Percentiles rank a stretch among this genome's conserved stretches.
phyloP scores from a whole-genome alignment of 2,888 invertebrate genomes.

The Neocrepidodera transversa region DNA sequence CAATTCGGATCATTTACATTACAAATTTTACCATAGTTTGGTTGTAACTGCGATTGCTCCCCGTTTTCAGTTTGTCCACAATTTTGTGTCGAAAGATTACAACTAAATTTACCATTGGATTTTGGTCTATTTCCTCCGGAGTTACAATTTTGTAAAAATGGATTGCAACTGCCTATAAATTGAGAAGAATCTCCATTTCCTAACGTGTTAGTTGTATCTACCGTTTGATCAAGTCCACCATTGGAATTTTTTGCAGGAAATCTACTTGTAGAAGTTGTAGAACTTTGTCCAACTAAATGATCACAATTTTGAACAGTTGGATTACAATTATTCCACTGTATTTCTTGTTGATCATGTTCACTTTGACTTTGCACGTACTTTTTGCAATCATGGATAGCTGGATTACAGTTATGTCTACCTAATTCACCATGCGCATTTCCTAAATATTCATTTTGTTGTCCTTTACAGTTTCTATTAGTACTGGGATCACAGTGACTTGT shows the following conservation, averaged over 20 bases:
- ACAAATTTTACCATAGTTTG: constrained; percentile 43
- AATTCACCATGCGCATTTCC: background rate
- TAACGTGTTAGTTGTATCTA: background rate
- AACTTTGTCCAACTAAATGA: background rate
- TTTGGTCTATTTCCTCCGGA: background rate
- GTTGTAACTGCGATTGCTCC: background rate
- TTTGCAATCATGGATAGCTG: constrained; percentile 15
- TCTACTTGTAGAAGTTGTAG: background rate
- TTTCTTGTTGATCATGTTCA: background rate
- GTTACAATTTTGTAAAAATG: background rate
- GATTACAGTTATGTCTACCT: constrained; percentile 10
- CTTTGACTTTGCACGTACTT: background rate
- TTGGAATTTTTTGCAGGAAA: background rate
- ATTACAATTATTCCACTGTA: constrained; percentile 9
- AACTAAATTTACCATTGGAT: background rate
- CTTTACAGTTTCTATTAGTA: constrained; percentile 1
- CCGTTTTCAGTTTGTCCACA: constrained; percentile 9
- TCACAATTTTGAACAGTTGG: constrained; percentile 21
- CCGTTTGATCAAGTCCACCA: background rate
- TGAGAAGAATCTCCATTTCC: background rate
- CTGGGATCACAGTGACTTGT: background rate
- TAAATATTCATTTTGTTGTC: background rate
- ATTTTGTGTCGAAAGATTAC: constrained; percentile 16
- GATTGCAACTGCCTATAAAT: background rate
- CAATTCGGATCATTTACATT: constrained; percentile 41